Evolutionary conservation across 1,140 invertebrate genomes (phyloP).

Genomic region (Brachionus sp.): DNA sequence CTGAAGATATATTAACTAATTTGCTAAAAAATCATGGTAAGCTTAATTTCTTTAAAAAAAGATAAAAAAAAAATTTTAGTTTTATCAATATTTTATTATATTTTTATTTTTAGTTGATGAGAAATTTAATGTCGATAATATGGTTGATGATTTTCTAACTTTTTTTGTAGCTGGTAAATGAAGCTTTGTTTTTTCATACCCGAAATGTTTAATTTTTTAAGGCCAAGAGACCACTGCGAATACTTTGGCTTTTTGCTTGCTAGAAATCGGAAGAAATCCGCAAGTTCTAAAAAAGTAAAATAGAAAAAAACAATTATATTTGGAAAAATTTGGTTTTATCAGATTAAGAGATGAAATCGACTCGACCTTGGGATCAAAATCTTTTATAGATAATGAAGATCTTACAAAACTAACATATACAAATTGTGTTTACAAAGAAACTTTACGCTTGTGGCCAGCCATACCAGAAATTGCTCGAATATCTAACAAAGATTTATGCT

Average conservation of each 20-base stretch:
- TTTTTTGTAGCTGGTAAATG: conserved; percentile 44
- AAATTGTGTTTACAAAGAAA: conserved; percentile 43
- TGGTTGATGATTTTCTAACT: conserved; percentile 45
- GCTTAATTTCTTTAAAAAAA: neutral
- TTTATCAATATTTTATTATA: neutral
- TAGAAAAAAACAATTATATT: neutral
- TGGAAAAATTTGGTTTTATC: neutral
- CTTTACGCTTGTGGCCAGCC: conserved; percentile 32
- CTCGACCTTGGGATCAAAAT: conserved; percentile 1
- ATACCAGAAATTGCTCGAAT: conserved; percentile 39
- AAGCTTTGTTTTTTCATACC: neutral
- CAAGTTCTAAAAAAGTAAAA: conserved; percentile 40
- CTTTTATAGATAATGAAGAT: neutral
- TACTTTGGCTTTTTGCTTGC: conserved; percentile 27
- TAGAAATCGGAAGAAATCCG: conserved; percentile 32
- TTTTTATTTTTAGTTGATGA: neutral
- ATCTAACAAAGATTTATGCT: neutral
- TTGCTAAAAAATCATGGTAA: conserved; percentile 28
- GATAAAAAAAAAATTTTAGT: neutral
- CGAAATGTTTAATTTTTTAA: neutral
- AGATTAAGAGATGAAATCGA: conserved; percentile 29
- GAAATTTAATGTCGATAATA: conserved; percentile 19
- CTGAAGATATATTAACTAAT: conserved; percentile 12
- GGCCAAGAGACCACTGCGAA: conserved; percentile 42
- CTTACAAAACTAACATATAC: neutral